Evolutionary conservation across 2,888 invertebrate species (phyloP), one percentile per base, ranked within the genome.

Genomic region (Drosophila sordidapex): DNA sequence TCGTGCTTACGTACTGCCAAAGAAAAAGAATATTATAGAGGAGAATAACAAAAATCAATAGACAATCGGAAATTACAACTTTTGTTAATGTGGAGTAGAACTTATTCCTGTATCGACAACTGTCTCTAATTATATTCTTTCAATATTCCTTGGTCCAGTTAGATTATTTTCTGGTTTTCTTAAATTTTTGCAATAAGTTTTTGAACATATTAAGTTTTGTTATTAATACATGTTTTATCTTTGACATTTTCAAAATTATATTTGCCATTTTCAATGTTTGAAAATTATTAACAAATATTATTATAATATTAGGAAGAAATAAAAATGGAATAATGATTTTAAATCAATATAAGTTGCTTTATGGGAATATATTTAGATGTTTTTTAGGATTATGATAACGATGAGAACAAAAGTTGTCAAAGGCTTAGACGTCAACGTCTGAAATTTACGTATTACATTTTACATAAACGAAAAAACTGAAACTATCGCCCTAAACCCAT

Each of bases 1-100:
- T 2, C 58, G 68, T 6, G 11, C 77, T 4, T 82, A 86, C 7
- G n/a, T 67, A 13, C 27, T 33, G 2, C n/a, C 63, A 1, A 69
- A 49, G 2, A 53, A 31, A 31, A 49, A 63, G 6, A 62, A 46
- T 52, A 5, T 11, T 11, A 13, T 43, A 2, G 11, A 21, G 5
- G 11, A 21, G 2, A 43, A 21, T 43, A 13, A 43, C 5, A 21
- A 43, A 43, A 21, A 43, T 21, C 5, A 21, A 43, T 43, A 43
- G 11, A 21, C 40, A n/a, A 43, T 43, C 21, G 43, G 0, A 21
- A 5, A 43, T 43, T 11, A n/a, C 1, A 11, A 11, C n/a, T 21
- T 40, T 11, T 40, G 11, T 21, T 21, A 21, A 40, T 21, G 1
- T n/a, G n/a, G n/a, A 40, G 18, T 8, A 38, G 18, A n/a, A n/a